A percentile compares a stretch with the other conserved stretches of the same genome.
Evolutionary conservation across 2,113 vertebrate species (phyloP).

Genomic region (Pseudopipra pipra): DNA sequence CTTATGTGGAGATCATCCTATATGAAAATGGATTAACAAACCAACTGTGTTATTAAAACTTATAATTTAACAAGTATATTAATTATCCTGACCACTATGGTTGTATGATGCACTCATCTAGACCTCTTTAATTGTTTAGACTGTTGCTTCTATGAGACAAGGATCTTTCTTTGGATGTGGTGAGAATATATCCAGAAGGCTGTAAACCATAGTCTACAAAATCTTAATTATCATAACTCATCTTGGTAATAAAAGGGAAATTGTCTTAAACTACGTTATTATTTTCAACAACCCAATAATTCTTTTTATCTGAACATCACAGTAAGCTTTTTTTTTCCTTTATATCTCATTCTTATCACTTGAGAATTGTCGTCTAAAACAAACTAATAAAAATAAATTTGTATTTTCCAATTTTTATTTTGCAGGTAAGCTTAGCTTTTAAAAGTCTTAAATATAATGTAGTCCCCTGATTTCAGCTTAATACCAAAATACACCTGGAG

Average conservation of each 20-base stretch:
- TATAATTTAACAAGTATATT: neutral
- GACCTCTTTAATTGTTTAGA: neutral
- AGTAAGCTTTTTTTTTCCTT: neutral
- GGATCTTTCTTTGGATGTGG: slow-evolving; percentile 10
- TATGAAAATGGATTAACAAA: slow-evolving; percentile 20
- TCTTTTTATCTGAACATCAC: neutral
- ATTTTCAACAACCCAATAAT: neutral
- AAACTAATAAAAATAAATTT: neutral
- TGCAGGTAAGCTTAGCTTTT: neutral
- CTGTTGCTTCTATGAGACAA: neutral
- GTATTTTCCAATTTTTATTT: neutral
- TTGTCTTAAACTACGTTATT: neutral
- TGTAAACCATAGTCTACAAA: slow-evolving; percentile 11
- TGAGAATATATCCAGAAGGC: slow-evolving; percentile 14
- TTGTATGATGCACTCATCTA: neutral
- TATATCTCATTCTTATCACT: neutral
- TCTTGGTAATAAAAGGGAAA: neutral
- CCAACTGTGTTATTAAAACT: neutral
- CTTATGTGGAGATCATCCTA: neutral
- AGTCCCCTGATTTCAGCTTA: neutral
- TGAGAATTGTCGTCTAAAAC: neutral
- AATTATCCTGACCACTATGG: slow-evolving; percentile 16
- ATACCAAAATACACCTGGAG: neutral
- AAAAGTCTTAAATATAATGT: neutral
- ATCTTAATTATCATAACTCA: neutral